Evolutionary conservation across 2,888 invertebrate species (phyloP).

Genomic region (Mythimna ferrago): DNA sequence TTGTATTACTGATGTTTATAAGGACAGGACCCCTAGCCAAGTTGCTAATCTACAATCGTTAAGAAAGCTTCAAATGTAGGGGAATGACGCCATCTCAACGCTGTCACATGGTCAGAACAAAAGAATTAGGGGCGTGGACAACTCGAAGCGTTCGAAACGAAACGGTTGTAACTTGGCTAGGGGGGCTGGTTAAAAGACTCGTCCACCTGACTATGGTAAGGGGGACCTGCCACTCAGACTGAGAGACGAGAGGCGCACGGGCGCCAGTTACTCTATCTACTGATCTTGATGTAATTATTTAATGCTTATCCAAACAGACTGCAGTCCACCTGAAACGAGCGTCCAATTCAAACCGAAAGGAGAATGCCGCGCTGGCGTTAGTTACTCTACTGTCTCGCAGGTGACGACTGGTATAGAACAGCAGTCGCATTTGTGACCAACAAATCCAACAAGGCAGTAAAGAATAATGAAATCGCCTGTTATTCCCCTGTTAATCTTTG

Average conservation of each 20-base stretch:
- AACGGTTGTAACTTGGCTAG: too few species aligned
- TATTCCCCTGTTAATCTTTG: neutral
- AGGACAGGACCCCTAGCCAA: neutral
- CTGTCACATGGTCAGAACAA: too few species aligned
- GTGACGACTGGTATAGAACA: conserved; percentile 90
- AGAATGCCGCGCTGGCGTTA: conserved; percentile 95
- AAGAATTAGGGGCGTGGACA: too few species aligned
- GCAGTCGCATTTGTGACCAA: too few species aligned
- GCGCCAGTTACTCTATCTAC: neutral
- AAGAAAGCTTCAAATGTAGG: too few species aligned
- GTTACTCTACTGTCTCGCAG: conserved; percentile 95
- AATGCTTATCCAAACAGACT: conserved; percentile 41
- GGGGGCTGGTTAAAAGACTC: neutral
- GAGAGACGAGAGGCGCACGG: neutral
- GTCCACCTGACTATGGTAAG: neutral
- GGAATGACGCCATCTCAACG: too few species aligned
- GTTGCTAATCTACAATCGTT: too few species aligned
- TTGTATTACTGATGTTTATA: neutral
- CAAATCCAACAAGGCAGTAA: neutral
- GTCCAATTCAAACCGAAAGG: conserved; percentile 95
- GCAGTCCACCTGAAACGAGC: conserved; percentile 92
- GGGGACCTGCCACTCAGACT: neutral
- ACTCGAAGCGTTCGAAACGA: too few species aligned
- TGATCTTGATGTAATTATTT: neutral
- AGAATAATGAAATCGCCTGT: neutral